phyloP scores from a whole-genome alignment of 1,140 invertebrate species.

The Hyphantria cunea region DNA sequence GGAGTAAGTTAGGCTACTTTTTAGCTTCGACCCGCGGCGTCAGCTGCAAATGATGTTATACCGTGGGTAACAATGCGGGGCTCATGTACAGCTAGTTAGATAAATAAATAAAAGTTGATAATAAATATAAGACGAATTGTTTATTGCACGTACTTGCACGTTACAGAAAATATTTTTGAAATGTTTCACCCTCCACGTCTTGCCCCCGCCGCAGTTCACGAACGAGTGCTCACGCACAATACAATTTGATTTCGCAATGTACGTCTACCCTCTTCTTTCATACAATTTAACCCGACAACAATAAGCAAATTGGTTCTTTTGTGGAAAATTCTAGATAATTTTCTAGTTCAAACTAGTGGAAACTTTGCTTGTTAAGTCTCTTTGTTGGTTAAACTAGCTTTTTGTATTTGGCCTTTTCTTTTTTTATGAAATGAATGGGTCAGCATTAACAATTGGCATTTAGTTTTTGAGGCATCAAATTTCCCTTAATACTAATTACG shows the following conservation, averaged over 20 bases:
- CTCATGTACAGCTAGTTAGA: too few species aligned
- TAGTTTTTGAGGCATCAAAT: too few species aligned
- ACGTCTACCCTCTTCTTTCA: slow-evolving; percentile 52
- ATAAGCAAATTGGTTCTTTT: slow-evolving; percentile 57
- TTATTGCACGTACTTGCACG: too few species aligned
- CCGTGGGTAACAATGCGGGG: too few species aligned
- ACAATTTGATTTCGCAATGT: slow-evolving; percentile 49
- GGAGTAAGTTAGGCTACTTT: too few species aligned
- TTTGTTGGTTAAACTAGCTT: slow-evolving; percentile 34
- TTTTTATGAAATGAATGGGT: background rate
- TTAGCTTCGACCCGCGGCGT: too few species aligned
- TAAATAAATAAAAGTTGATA: too few species aligned
- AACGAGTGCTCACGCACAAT: slow-evolving; percentile 55
- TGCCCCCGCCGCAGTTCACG: slow-evolving; percentile 41
- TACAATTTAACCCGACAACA: slow-evolving; percentile 46
- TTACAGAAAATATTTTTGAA: background rate
- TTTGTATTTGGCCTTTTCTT: slow-evolving; percentile 17
- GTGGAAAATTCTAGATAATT: slow-evolving; percentile 53
- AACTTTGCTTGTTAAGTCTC: slow-evolving; percentile 49
- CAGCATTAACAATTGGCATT: background rate
- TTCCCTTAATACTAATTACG: too few species aligned
- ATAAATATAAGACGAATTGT: too few species aligned
- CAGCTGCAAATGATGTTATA: too few species aligned
- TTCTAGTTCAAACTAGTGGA: slow-evolving; percentile 60
- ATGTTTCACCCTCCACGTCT: slow-evolving; percentile 34